phyloP scores from a whole-genome alignment of 2,888 invertebrate genomes.

The Candidula unifasciata region DNA sequence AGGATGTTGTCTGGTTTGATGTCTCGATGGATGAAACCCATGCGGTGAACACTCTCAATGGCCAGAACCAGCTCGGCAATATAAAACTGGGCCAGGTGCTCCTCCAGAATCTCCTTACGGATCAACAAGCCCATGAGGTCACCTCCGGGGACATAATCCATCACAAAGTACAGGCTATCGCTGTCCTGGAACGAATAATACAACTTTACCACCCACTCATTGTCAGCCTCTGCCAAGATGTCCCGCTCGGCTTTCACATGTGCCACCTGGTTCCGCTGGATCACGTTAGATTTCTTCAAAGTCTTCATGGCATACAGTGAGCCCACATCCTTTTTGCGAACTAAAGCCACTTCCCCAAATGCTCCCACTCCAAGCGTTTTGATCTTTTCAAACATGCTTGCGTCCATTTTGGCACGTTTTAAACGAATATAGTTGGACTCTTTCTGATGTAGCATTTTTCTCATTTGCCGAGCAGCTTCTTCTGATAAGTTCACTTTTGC shows the following conservation, averaged over 20 bases:
- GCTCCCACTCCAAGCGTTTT: conserved; percentile 95
- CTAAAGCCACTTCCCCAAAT: conserved; percentile 93
- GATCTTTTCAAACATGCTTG: conserved; percentile 97
- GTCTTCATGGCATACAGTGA: conserved; percentile 99
- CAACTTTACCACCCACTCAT: conserved; percentile 99
- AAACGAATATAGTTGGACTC: conserved; percentile 98
- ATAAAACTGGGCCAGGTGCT: conserved; percentile 80
- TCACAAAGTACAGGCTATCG: conserved; percentile 98
- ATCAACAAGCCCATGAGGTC: conserved; percentile 99
- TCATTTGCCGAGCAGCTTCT: conserved; percentile 82
- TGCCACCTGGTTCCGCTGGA: conserved; percentile 97
- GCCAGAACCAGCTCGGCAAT: conserved; percentile 95
- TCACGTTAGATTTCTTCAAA: conserved; percentile 94
- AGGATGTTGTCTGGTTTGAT: conserved; percentile 99
- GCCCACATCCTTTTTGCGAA: conserved; percentile 88
- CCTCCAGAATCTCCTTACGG: conserved; percentile 94
- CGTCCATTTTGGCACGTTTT: conserved; percentile 98
- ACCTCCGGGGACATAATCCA: conserved; percentile 99
- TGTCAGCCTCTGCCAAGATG: conserved; percentile 99
- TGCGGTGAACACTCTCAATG: conserved; percentile 99
- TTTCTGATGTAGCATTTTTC: conserved; percentile 97
- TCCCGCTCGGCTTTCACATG: conserved; percentile 99
- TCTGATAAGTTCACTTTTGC: conserved; percentile 85
- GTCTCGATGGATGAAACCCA: conserved; percentile 96
- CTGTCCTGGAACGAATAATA: conserved; percentile 99